phyloP scores from a whole-genome alignment of 2,797 vertebrate genomes.

The Anomalospiza imberbis region DNA sequence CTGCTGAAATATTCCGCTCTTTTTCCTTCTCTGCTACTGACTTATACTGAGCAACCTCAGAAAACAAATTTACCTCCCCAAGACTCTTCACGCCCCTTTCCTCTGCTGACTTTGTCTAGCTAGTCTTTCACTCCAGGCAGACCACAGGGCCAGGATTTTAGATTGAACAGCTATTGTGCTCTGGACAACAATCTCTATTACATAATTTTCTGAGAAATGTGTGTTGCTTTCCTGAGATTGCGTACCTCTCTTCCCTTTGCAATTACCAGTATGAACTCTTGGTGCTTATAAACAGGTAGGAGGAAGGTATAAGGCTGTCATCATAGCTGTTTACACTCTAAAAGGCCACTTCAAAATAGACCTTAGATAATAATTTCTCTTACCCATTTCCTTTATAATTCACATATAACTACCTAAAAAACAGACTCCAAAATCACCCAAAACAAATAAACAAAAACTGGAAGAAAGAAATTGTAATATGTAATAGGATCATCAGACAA shows the following conservation, averaged over 20 bases:
- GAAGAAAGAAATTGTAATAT: background rate
- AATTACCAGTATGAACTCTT: background rate
- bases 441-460: background rate
- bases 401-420: conserved; percentile 26
- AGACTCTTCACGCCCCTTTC: background rate
- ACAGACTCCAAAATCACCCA: conserved; percentile 8
- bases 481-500: conserved; percentile 41
- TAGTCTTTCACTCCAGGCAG: background rate
- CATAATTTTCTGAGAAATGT: background rate
- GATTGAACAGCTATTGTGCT: background rate
- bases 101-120: background rate
- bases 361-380: conserved; percentile 8
- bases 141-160: background rate
- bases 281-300: background rate
- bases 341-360: conserved; percentile 23
- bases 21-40: background rate
- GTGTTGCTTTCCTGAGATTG: background rate
- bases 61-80: background rate
- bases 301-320: background rate
- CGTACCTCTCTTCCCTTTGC: background rate
- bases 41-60: background rate
- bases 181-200: background rate
- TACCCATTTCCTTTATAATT: conserved; percentile 37
- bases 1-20: background rate
- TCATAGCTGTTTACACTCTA: background rate